Evolutionary conservation across 2,113 vertebrate species (phyloP).

Genomic region (Chionomys nivalis): DNA sequence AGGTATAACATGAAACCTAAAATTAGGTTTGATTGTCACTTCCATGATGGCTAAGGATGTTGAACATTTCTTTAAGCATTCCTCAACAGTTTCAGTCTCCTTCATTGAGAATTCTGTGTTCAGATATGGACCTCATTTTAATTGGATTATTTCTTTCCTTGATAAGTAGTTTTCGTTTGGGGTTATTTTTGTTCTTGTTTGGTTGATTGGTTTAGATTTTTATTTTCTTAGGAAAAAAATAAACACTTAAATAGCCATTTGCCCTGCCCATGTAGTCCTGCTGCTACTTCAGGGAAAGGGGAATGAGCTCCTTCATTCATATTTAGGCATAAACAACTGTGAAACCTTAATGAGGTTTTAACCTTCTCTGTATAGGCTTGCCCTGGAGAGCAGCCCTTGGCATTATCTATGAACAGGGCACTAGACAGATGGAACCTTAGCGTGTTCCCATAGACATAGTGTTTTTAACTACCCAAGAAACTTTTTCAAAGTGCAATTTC

Average conservation of each 20-base stretch:
- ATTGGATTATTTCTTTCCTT: neutral
- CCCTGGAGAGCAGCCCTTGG: neutral
- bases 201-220: neutral
- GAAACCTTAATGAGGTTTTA: neutral
- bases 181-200: neutral
- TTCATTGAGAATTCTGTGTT: neutral
- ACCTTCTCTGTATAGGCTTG: accelerated
- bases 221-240: neutral
- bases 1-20: neutral
- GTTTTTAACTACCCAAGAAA: neutral
- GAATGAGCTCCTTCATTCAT: neutral
- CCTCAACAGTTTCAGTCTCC: neutral
- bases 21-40: neutral
- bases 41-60: neutral
- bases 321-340: neutral
- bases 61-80: neutral
- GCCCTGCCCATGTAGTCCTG: neutral
- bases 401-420: neutral
- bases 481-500: neutral
- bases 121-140: neutral
- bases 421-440: neutral
- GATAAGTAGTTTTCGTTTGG: neutral
- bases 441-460: neutral
- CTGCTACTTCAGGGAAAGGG: neutral
- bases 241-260: neutral